Evolutionary conservation across 2,888 invertebrate genomes (phyloP).

Genomic region (Miltochrista miniata): DNA sequence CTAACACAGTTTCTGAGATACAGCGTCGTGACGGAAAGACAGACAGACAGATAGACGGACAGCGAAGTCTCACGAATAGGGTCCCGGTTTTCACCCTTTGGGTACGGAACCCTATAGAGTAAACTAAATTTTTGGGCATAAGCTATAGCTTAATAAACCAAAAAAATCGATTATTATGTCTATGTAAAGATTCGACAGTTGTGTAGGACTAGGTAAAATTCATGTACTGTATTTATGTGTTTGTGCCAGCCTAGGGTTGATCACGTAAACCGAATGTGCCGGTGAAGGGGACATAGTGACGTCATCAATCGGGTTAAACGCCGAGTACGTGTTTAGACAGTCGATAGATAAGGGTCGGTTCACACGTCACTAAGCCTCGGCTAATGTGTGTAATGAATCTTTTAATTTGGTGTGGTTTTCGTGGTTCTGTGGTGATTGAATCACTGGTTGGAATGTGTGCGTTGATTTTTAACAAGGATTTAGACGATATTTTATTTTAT

Average conservation of each 20-base stretch:
- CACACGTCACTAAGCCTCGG: constrained; percentile 21
- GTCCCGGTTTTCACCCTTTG: too few species aligned
- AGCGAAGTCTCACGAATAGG: too few species aligned
- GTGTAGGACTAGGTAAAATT: constrained; percentile 11
- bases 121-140: too few species aligned
- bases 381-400: constrained; percentile 29
- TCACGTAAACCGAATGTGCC: constrained; percentile 52
- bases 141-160: too few species aligned
- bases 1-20: too few species aligned
- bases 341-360: constrained; percentile 39
- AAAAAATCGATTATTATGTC: too few species aligned
- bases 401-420: constrained; percentile 11
- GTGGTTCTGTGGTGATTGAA: background rate
- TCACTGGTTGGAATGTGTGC: too few species aligned
- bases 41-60: too few species aligned
- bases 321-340: constrained; percentile 50
- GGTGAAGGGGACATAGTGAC: constrained; percentile 57
- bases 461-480: too few species aligned
- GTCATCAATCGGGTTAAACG: constrained; percentile 66
- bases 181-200: constrained; percentile 5
- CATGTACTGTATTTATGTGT: constrained; percentile 28
- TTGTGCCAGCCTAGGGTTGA: constrained; percentile 17
- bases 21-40: too few species aligned
- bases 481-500: too few species aligned
- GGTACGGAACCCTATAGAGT: too few species aligned